Evolutionary conservation across 2,797 vertebrate genomes (phyloP).

Genomic region (Holocentrus rufus): DNA sequence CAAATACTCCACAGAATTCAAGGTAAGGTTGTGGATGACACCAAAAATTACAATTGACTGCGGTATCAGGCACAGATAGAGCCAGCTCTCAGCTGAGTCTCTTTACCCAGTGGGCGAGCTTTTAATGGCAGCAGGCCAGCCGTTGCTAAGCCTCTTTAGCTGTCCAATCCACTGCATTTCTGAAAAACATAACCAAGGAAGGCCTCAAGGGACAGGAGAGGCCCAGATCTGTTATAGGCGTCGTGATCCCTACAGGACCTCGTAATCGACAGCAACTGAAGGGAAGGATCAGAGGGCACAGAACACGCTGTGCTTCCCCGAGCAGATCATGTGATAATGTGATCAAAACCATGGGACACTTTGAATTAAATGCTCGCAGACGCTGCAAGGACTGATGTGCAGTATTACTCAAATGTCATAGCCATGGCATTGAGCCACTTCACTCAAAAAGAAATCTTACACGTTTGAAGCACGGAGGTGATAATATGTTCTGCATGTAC

Average conservation of each 20-base stretch:
- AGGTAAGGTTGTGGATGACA: conserved; percentile 17
- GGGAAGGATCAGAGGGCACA: conserved; percentile 52
- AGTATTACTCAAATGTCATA: conserved; percentile 48
- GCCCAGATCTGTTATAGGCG: conserved; percentile 54
- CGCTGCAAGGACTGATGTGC: conserved; percentile 43
- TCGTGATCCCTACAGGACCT: conserved; percentile 61
- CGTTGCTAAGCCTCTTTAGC: conserved; percentile 81
- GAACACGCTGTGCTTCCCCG: conserved; percentile 53
- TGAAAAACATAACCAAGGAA: conserved; percentile 71
- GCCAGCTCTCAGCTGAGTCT: conserved; percentile 40
- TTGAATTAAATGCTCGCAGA: conserved; percentile 35
- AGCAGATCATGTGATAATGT: conserved; percentile 69
- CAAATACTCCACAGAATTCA: conserved; percentile 6
- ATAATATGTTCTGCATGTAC: background rate
- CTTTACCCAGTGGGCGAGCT: conserved; percentile 57
- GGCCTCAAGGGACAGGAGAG: conserved; percentile 59
- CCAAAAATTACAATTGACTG: conserved; percentile 38
- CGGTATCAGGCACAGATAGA: conserved; percentile 45
- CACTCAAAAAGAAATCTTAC: background rate
- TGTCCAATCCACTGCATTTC: conserved; percentile 69
- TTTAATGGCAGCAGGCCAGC: conserved; percentile 72
- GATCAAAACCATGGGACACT: conserved; percentile 44
- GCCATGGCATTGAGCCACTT: conserved; percentile 12
- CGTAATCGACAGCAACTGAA: conserved; percentile 55
- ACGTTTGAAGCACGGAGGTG: background rate